Evolutionary conservation across 2,797 vertebrate species (phyloP), one percentile per base, ranked within the genome.

Genomic region (Brachyalestes nurse): DNA sequence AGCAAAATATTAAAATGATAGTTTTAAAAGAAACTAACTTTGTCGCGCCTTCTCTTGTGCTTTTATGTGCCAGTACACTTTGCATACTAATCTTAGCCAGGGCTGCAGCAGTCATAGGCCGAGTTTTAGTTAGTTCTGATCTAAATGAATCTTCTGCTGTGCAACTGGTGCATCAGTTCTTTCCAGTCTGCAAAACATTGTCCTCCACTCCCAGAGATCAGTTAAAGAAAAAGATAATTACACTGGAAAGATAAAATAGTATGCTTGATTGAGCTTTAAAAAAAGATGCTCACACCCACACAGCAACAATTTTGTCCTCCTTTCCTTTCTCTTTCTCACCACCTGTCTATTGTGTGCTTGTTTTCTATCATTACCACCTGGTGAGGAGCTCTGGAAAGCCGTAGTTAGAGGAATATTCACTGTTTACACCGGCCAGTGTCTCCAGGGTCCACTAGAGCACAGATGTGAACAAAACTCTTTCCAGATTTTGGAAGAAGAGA

Each of bases 11-110:
- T 94, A 95, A 94, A 94, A 85, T 92, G 87, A 87, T 93, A 94
- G 92, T 90, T 93, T 91, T 93, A 83, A 91, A 94, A 93, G 90
- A 93, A 94, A 95, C 94, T 89, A 93, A 94, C 93, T 94, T 94
- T 92, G 93, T 94, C 90, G 93, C 93, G 94, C 91, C 91, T 92
- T 93, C 92, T 94, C 91, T 94, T 87, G 91, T 90, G 91, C 92
- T 78, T 92, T 92, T 92, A 92, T 90, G 91, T 93, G 92, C 91
- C 91, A 90, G 89, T 88, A 87, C 88, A 92, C 93, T 93, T 90
- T 86, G 92, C 93, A 89, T 94, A 95, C 94, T 95, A 95, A 95
- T 94, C 87, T 89, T 82, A 94, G 92, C 87, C 87, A 83, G 77
- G 21, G 58, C 75, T 83, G 72, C 72, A 62, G 60, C 69, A 72